phyloP scores from a whole-genome alignment of 2,113 vertebrate species.

The Leptobrachium ailaonicum region DNA sequence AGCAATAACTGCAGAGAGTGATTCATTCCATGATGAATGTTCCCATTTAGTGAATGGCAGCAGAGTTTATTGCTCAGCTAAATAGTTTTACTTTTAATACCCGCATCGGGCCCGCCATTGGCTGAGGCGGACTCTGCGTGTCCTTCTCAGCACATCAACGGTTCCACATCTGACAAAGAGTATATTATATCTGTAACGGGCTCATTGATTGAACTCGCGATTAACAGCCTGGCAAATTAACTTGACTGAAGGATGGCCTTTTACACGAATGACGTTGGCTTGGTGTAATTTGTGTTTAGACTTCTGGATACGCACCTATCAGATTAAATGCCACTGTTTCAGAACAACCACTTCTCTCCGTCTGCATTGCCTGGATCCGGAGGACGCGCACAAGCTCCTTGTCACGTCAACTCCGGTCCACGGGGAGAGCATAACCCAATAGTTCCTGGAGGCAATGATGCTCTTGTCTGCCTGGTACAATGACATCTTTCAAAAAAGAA shows the following conservation, averaged over 20 bases:
- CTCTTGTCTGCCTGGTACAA: neutral
- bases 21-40: too few relatives aligned
- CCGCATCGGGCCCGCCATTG: neutral
- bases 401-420: neutral
- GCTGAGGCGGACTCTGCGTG: neutral
- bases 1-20: too few relatives aligned
- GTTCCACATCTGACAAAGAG: neutral
- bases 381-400: neutral
- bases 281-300: constrained; percentile 17
- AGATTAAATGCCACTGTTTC: neutral
- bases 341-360: neutral
- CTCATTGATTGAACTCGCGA: neutral
- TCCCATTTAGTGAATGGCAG: too few relatives aligned
- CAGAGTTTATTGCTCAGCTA: too few relatives aligned
- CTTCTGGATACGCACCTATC: neutral
- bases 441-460: neutral
- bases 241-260: constrained; percentile 21
- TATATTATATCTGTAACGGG: constrained; percentile 9
- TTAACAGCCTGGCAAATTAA: constrained; percentile 23
- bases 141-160: neutral
- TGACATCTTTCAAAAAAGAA: neutral
- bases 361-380: neutral
- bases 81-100: too few relatives aligned
- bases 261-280: neutral
- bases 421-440: neutral